Evolutionary conservation across 2,888 invertebrate species (phyloP), one percentile per base, ranked within the genome.

Genomic region (Thymelicus sylvestris): DNA sequence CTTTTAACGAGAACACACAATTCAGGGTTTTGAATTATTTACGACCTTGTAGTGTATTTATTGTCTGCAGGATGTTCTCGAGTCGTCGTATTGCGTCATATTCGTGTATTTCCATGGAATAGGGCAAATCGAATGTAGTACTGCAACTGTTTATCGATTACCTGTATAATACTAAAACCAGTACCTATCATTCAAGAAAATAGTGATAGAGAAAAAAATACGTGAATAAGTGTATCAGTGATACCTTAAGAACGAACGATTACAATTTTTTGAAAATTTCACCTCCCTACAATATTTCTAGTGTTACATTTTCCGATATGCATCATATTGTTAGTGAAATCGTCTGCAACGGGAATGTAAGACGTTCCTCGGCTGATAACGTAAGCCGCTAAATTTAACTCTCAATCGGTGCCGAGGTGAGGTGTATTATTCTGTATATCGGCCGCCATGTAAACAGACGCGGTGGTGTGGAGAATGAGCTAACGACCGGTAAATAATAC

Each of bases 381-480:
- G 74, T 74, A 75, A 76, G 63, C 70, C 52, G 66, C 75, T 75
- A 76, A 76, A 74, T 70, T 75, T 74, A 73, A 60, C 71, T 8
- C 31, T 44, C 39, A 60, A 72, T 71, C 68, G 41, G 74, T 69
- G 73, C 63, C 72, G 72, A 70, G 74, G 72, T 72, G 72, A 75
- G 57, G 72, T 73, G 69, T 76, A 73, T 73, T 74, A 72, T 74
- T 73, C 72, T 71, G 63, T 31, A 75, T 67, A 72, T 71, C 67
- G 47, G 66, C 66, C 48, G 55, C 64, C 62, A 13, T 15, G 48
- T 55, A 39, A 52, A 57, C 63, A 63, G 55, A 68, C 44, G 55
- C 39, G 55, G 39, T 12, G 61, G 38, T 15, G 38, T 12, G 61
- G 15, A 38, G 38, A 62, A 67, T 67, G 67, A 62, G 50, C 44